Percentiles rank a stretch among this genome's conserved stretches.
Conservation (phyloP, 2,888 invertebrate genomes). For the Augiades crinisus region DNA sequence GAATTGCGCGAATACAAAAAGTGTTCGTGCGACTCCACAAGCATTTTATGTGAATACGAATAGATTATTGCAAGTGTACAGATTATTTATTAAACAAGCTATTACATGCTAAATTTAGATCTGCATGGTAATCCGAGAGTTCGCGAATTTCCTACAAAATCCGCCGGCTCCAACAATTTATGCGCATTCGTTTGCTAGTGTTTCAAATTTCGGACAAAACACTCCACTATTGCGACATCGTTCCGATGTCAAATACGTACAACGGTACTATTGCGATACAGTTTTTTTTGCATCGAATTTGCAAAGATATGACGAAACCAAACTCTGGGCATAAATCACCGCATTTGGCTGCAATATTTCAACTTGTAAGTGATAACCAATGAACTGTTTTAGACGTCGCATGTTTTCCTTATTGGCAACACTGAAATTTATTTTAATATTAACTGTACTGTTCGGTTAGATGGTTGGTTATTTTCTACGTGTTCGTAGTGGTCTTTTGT, state of each 20-base stretch:
- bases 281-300: slow-evolving; percentile 12
- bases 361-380: neutral
- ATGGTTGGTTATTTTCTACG: slow-evolving; percentile 57
- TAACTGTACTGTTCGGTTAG: slow-evolving; percentile 24
- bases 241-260: slow-evolving; percentile 8
- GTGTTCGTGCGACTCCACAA: neutral
- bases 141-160: slow-evolving; percentile 52
- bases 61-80: slow-evolving; percentile 50
- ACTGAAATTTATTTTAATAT: no score
- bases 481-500: slow-evolving; percentile 51
- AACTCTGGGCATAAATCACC: neutral
- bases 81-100: slow-evolving; percentile 65
- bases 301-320: slow-evolving; percentile 4
- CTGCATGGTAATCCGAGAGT: slow-evolving; percentile 56
- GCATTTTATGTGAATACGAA: slow-evolving; percentile 43
- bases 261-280: slow-evolving; percentile 9
- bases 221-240: slow-evolving; percentile 1
- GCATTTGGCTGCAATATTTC: neutral
- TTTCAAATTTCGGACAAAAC: slow-evolving; percentile 25
- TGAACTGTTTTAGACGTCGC: no score
- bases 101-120: slow-evolving; percentile 65
- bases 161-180: slow-evolving; percentile 59
- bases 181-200: slow-evolving; percentile 55
- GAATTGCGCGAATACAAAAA: neutral
- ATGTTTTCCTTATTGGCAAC: no score